Conservation (phyloP, 2,113 vertebrate genomes). For the Gymnorhina tibicen region DNA sequence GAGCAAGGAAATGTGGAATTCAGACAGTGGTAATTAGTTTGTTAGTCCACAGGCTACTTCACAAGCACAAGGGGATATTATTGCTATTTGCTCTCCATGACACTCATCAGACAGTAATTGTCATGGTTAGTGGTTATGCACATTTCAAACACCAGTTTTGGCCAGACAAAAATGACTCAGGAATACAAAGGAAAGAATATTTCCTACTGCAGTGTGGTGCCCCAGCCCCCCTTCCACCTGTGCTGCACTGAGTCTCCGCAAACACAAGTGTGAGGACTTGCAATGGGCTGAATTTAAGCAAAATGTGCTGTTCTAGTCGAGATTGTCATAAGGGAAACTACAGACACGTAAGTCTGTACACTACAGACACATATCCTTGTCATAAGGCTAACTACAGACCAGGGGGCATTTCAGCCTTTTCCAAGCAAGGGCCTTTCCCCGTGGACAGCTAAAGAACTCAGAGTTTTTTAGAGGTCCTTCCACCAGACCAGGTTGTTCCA, state of each 20-base stretch:
- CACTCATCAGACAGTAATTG: neutral
- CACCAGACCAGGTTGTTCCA: neutral
- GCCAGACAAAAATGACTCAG: neutral
- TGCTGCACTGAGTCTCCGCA: neutral
- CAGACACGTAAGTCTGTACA: no score
- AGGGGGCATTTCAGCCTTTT: neutral
- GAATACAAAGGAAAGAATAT: neutral
- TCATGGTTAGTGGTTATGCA: neutral
- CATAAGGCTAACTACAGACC: no score
- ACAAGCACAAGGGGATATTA: slow-evolving; percentile 40
- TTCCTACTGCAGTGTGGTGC: neutral
- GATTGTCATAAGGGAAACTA: neutral
- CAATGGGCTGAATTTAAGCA: neutral
- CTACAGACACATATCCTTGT: no score
- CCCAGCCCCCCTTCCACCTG: neutral
- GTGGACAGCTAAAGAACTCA: neutral
- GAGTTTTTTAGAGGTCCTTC: neutral
- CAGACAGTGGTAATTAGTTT: slow-evolving; percentile 16
- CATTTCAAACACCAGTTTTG: neutral
- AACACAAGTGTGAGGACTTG: neutral
- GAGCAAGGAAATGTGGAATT: slow-evolving; percentile 12
- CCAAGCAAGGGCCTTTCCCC: neutral
- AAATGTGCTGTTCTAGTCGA: neutral
- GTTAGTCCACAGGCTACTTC: slow-evolving; percentile 48
- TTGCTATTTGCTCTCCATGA: neutral